phyloP scores from a whole-genome alignment of 2,113 vertebrate genomes.

The Brevimyrus niger region DNA sequence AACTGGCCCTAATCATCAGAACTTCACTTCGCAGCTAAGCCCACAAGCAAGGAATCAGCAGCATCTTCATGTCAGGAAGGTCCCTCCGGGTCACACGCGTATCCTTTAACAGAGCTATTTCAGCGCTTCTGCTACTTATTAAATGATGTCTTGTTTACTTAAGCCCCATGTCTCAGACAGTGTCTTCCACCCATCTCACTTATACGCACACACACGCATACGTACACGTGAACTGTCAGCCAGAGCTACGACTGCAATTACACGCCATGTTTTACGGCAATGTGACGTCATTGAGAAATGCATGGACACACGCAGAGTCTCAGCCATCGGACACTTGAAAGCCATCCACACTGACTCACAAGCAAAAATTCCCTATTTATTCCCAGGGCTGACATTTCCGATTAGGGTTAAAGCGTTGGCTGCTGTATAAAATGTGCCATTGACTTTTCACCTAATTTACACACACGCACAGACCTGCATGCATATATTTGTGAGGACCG shows the following conservation, averaged over 20 bases:
- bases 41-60: background rate
- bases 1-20: background rate
- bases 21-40: background rate
- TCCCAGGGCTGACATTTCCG: background rate
- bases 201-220: background rate
- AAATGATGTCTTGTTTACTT: constrained; percentile 31
- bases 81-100: background rate
- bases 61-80: background rate
- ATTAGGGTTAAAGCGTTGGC: constrained; percentile 14
- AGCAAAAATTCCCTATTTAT: background rate
- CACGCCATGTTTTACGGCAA: background rate
- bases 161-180: constrained; percentile 49
- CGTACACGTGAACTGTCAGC: background rate
- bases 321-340: background rate
- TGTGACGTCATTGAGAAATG: background rate
- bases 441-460: constrained; percentile 19
- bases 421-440: constrained; percentile 38
- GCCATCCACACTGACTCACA: background rate
- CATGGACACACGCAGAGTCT: background rate
- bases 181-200: constrained; percentile 40
- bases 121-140: constrained; percentile 3
- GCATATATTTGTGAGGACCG: too few relatives aligned
- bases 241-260: background rate
- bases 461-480: background rate
- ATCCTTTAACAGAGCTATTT: background rate